Percentiles rank a stretch among this genome's conserved stretches.
Evolutionary conservation across 1,140 invertebrate genomes (phyloP).

Genomic region (Neelides sp.): DNA sequence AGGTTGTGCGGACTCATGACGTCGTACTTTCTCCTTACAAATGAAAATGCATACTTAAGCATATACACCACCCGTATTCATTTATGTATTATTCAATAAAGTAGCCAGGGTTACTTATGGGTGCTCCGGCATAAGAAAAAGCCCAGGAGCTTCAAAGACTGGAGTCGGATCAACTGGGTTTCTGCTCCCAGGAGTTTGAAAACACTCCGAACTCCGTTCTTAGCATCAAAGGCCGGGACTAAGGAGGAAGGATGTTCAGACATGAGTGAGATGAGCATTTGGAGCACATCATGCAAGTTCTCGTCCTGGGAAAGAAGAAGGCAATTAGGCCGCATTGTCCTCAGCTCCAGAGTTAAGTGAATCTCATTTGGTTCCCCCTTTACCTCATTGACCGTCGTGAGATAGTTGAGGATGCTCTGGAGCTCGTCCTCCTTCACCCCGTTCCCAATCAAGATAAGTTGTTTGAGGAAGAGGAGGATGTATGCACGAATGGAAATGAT

Average conservation of each 20-base stretch:
- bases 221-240: constrained; percentile 96
- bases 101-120: constrained; percentile 60
- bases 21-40: constrained; percentile 80
- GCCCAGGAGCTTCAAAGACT: constrained; percentile 86
- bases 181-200: constrained; percentile 92
- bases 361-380: constrained; percentile 1
- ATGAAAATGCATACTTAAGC: not conserved
- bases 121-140: constrained; percentile 91
- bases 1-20: constrained; percentile 97
- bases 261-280: constrained; percentile 93
- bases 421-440: constrained; percentile 97
- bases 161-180: constrained; percentile 86
- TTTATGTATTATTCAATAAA: not conserved
- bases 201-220: constrained; percentile 87
- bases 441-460: constrained; percentile 90
- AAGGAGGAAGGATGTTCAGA: constrained; percentile 95
- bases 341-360: not conserved
- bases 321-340: not conserved
- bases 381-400: constrained; percentile 92
- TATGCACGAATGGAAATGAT: constrained; percentile 86
- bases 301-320: constrained; percentile 62
- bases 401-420: constrained; percentile 93
- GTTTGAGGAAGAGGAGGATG: constrained; percentile 89
- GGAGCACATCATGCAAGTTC: constrained; percentile 93
- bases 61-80: not conserved